Evolutionary conservation across 1,140 invertebrate genomes (phyloP), one percentile per base, ranked within the genome.

Genomic region (Drosophila triauraria): DNA sequence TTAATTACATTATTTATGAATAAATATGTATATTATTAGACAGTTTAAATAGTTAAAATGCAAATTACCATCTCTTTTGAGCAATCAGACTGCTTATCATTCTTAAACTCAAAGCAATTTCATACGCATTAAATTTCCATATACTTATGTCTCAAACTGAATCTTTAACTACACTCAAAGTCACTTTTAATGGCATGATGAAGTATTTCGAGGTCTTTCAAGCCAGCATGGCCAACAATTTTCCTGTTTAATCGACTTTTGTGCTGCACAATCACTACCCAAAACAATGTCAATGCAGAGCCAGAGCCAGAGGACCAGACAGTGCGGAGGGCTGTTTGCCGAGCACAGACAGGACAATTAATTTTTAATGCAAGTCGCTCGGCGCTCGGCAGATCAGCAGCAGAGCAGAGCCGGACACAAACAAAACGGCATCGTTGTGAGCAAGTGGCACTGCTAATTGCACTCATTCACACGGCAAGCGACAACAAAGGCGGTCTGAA

Each of bases 371-470:
- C 63, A 57, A 59, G 61, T 61, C 71, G 82, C 67, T 20, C 20
- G 20, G 20, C 20, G 20, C 20, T 70, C 47, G 72, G 32, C 61
- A 72, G 72, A 80, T 88, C 84, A 80, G 43, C 68, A 54, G 46
- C 57, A 32, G 20, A 20, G 20, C 20, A 20, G 50, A 53, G 43
- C 57, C 61, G 63, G 62, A 85, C 53, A 51, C 70, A 76, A 83
- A 79, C 75, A 68, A 78, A 78, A 72, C 59, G 65, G 67, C 76
- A 78, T 58, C 68, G 76, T 78, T 76, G 74, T 78, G 74, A 74
- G 77, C 77, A 90, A 72, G 80, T 87, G 84, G 65, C 79, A 57
- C 65, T 87, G 83, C 70, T 88, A 88, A 88, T 88, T 88, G 84
- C 84, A 80, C 85, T 90, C 81, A 88, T 88, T 88, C 84, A 88